Evolutionary conservation across 1,140 invertebrate genomes (phyloP), one percentile per base, ranked within the genome.

Genomic region (Bombus confusus): DNA sequence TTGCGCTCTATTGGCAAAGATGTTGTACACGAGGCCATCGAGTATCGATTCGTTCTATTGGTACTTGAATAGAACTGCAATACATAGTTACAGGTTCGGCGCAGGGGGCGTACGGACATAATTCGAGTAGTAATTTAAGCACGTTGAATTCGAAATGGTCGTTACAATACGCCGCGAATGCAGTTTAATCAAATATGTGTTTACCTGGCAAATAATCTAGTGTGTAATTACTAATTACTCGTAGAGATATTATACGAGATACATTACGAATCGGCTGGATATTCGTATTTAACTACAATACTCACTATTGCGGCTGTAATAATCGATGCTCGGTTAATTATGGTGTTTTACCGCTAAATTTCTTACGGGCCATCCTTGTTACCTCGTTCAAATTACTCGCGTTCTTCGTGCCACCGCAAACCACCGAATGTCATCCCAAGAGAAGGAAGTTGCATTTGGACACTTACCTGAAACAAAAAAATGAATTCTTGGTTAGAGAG

Each of bases 391-490:
- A 57, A 71, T 59, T 13, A 25, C 25, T 22, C 47, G 18, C 47
- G 47, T 52, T 22, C 47, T 22, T 22, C 47, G 47, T 8, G 1
- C 18, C 43, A 10, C 2, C 68, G 1, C n/a, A 18, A 57, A 18
- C 31, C 43, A 47, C 10, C 10, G n/a, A 31, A 25, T 47, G 37
- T 37, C 25, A 15, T 57, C 8, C 37, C 1, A 62, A 6, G 8
- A 28, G 0, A 28, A 57, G 4, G 57, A 52, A 18, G 1, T 12
- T 25, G 1, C 1, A 59, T 43, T 12, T 18, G 31, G 6, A 47
- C 34, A 37, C 87, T 88, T 71, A 91, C 90, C 88, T 91, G 87
- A 18, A 90, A 91, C 88, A 81, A n/a, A 90, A 83, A 83, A 64
- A 6, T 2, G 43, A 80, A 73, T 39, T 22, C 18, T 52, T n/a